A percentile compares a stretch with the other conserved stretches of the same genome.
phyloP scores from a whole-genome alignment of 2,888 invertebrate genomes.

The Paralinhomoeus sp. region DNA sequence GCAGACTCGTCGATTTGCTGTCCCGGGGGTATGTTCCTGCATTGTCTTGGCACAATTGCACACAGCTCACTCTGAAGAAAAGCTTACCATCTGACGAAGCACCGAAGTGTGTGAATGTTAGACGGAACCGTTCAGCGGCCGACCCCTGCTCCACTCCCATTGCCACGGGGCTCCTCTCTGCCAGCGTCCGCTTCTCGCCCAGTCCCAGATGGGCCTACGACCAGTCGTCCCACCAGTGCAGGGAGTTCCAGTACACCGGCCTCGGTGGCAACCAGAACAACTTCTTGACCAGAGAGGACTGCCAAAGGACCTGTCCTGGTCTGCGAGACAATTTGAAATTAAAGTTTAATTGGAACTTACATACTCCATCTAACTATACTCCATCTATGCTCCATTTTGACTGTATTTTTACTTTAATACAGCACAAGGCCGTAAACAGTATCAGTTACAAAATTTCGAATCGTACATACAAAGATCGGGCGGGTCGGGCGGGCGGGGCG shows the following conservation, averaged over 20 bases:
- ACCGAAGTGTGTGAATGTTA: background rate
- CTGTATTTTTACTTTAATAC: too few species aligned
- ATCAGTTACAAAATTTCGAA: background rate
- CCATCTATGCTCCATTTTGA: too few species aligned
- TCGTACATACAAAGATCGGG: too few species aligned
- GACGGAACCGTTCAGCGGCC: background rate
- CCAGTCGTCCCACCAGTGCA: background rate
- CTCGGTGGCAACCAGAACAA: slow-evolving; percentile 5
- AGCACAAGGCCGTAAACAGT: background rate
- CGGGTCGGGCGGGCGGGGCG: too few species aligned
- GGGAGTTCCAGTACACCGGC: slow-evolving; percentile 4
- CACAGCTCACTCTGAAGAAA: too few species aligned
- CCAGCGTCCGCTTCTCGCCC: too few species aligned
- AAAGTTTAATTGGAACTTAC: background rate
- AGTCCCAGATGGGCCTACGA: slow-evolving; percentile 3
- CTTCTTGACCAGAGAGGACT: slow-evolving; percentile 5
- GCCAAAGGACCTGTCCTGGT: slow-evolving; percentile 5
- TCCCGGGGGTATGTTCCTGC: slow-evolving; percentile 1
- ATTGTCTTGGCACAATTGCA: too few species aligned
- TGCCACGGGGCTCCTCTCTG: background rate
- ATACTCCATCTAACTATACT: too few species aligned
- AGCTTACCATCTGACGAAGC: too few species aligned
- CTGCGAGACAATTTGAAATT: background rate
- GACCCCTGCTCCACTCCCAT: slow-evolving; percentile 2
- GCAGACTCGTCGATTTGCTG: slow-evolving; percentile 3